phyloP scores from a whole-genome alignment of 2,888 invertebrate genomes.

The Zaprionus obscuricornis region DNA sequence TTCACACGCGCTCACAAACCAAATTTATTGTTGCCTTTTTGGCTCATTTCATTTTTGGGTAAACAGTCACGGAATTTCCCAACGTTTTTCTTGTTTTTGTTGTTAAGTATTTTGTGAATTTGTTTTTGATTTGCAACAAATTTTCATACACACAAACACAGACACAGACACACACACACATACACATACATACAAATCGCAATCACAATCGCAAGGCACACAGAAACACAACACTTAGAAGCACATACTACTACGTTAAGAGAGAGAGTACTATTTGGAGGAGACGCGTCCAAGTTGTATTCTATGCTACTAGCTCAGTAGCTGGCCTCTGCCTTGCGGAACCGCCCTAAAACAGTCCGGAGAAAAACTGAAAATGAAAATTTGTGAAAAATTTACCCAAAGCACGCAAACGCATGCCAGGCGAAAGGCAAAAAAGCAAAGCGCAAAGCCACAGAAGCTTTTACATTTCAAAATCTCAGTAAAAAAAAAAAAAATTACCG shows the following conservation, averaged over 20 bases:
- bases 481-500: slow-evolving; percentile 46
- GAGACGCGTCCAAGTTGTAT: slow-evolving; percentile 49
- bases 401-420: slow-evolving; percentile 66
- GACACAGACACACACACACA: slow-evolving; percentile 16
- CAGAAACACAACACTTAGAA: slow-evolving; percentile 9
- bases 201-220: too few relatives aligned
- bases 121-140: slow-evolving; percentile 51
- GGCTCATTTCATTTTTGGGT: slow-evolving; percentile 33
- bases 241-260: slow-evolving; percentile 39
- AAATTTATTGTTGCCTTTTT: slow-evolving; percentile 42
- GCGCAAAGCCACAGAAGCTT: slow-evolving; percentile 61
- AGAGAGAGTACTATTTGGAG: slow-evolving; percentile 13
- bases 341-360: slow-evolving; percentile 84
- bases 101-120: slow-evolving; percentile 49
- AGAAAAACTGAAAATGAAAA: slow-evolving; percentile 84
- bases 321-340: slow-evolving; percentile 82
- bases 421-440: slow-evolving; percentile 60
- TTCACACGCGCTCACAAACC: slow-evolving; percentile 40
- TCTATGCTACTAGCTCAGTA: slow-evolving; percentile 40
- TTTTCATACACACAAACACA: slow-evolving; percentile 37
- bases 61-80: slow-evolving; percentile 32
- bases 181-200: background rate
- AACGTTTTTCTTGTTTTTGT: slow-evolving; percentile 19
- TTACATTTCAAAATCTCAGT: slow-evolving; percentile 43
- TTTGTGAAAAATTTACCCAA: slow-evolving; percentile 82